Evolutionary conservation across 2,113 vertebrate genomes (phyloP).

Genomic region (Phaetusa simplex): DNA sequence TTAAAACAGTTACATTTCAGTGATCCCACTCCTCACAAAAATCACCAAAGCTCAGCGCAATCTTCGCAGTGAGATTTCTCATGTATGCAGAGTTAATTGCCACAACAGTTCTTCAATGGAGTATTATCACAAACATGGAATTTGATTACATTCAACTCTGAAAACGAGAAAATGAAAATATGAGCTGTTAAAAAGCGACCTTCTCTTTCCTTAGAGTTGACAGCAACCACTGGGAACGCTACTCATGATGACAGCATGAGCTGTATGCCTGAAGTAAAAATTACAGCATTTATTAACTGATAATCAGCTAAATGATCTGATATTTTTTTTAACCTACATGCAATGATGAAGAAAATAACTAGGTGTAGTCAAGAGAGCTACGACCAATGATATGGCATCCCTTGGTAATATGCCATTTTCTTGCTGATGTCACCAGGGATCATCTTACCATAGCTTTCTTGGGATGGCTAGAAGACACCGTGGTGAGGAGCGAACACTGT

Average conservation of each 20-base stretch:
- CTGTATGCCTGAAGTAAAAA: neutral
- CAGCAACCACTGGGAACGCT: neutral
- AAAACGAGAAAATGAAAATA: neutral
- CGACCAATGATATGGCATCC: too few species aligned
- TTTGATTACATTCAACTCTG: neutral
- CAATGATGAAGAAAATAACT: neutral
- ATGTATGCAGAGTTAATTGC: neutral
- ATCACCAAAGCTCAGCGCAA: neutral
- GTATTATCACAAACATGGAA: neutral
- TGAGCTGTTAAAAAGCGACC: neutral
- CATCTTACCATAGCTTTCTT: neutral
- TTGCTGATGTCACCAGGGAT: neutral
- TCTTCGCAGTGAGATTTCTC: neutral
- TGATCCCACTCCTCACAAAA: neutral
- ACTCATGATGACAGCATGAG: neutral
- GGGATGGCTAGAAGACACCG: rapidly evolving
- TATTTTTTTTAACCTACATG: neutral
- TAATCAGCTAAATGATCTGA: neutral
- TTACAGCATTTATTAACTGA: neutral
- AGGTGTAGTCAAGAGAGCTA: neutral
- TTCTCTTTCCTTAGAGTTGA: neutral
- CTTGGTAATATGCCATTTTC: neutral
- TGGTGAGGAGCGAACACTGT: neutral
- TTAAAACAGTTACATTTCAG: neutral
- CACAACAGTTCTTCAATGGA: neutral